Evolutionary conservation across 1,140 invertebrate species (phyloP).

Genomic region (Hermetia illucens): DNA sequence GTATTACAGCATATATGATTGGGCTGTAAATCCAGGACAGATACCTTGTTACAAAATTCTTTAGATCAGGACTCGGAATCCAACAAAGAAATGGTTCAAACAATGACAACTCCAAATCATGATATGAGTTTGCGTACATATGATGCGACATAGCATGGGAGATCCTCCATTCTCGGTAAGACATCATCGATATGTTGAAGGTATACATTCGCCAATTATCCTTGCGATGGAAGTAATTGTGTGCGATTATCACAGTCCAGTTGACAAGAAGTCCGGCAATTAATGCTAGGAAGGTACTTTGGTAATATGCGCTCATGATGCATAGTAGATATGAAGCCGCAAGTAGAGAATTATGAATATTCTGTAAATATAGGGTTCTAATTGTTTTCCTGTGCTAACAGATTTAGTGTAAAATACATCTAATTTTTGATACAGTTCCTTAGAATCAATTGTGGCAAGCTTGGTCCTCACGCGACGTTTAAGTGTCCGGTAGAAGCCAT

Average conservation of each 20-base stretch:
- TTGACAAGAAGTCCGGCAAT: slow-evolving; percentile 38
- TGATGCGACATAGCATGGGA: slow-evolving; percentile 68
- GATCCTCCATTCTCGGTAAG: slow-evolving; percentile 55
- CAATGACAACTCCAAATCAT: slow-evolving; percentile 57
- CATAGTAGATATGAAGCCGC: slow-evolving; percentile 33
- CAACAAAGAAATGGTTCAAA: slow-evolving; percentile 55
- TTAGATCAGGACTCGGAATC: slow-evolving; percentile 38
- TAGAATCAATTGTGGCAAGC: slow-evolving; percentile 29
- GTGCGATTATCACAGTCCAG: slow-evolving; percentile 41
- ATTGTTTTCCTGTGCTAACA: not conserved
- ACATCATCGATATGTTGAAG: slow-evolving; percentile 50
- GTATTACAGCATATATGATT: slow-evolving; percentile 31
- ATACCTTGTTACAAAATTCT: slow-evolving; percentile 21
- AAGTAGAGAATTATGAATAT: slow-evolving; percentile 28
- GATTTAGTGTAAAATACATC: slow-evolving; percentile 16
- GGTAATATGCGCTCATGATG: slow-evolving; percentile 33
- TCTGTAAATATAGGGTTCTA: slow-evolving; percentile 7
- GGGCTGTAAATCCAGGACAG: slow-evolving; percentile 34
- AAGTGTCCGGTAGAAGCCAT: slow-evolving; percentile 54
- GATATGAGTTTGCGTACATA: slow-evolving; percentile 60
- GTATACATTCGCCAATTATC: slow-evolving; percentile 72
- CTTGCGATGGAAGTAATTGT: slow-evolving; percentile 70
- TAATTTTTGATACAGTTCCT: slow-evolving; percentile 12
- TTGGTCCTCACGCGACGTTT: slow-evolving; percentile 40
- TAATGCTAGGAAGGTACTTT: slow-evolving; percentile 28